Evolutionary conservation across 2,888 invertebrate species (phyloP), one percentile per base, ranked within the genome.

Genomic region (Agrochola circellaris): DNA sequence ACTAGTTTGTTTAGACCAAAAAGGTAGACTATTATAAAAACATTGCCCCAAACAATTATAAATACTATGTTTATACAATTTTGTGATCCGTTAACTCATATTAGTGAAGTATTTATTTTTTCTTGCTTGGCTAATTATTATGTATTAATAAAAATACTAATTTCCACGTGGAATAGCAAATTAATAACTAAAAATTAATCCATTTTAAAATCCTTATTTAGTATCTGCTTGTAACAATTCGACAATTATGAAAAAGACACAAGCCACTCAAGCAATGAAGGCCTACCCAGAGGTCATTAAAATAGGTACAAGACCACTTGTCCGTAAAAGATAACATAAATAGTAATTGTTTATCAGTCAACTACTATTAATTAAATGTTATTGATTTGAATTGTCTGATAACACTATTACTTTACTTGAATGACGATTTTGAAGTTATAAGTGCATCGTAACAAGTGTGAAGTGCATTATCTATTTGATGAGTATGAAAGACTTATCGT

Each of bases 381-480:
- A 76, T 64, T 71, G 66, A 66, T 62, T 73, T 51, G 1, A 72
- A 77, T 65, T 66, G 58, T 42, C 38, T 74, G 77, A 72, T 81
- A 77, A 26, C 15, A 54, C 17, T 15, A 45, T 26, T n/a, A 42
- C 34, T 54, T 79, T 34, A 68, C 30, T 58, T 75, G 48, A 83
- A 58, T 75, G 38, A 72, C 26, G 20, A 72, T 69, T 69, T 81
- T 65, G 60, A 54, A 69, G 34, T n/a, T 48, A n/a, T 45, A 61
- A 61, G 45, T 61, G 34, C 42, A 34, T 58, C 2, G 5, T 26
- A n/a, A 62, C 9, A 9, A 48, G 6, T 2, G 1, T 51, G 38
- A 61, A 82, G 82, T 82, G 61, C 61, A 67, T 65, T 71, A 62
- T 77, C 34, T 70, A 71, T 38, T 70, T 61, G 77, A 67, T 60